Base-by-base conservation (phyloP, 2,113 vertebrate genomes). In the Pangasianodon gigas region DNA sequence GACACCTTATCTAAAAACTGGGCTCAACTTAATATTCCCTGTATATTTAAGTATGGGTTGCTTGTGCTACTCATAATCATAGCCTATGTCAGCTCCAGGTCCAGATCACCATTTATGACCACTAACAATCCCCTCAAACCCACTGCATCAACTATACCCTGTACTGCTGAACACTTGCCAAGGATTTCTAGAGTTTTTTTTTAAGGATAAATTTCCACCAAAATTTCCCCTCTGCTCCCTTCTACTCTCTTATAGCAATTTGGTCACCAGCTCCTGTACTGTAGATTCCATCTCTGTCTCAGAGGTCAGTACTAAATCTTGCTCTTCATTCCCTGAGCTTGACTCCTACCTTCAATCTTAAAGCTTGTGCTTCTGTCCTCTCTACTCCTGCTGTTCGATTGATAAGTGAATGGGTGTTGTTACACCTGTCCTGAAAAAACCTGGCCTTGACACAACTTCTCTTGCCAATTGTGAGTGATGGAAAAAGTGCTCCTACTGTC, bases 401-500 rank as follows among this genome's bases (percentile, higher is more conserved):
- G 83, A 85, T 65, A 65, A 46, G 41, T 46, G 58, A 9, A 29
- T 14, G 58, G 24, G 37, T 65, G 83, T n/a, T 65, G 83, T 48
- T 85, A 65, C 58, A 85, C 83, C 83, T 29, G n/a, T 82, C 52
- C 52, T 37, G 51, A 56, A 82, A 18, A 82, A 56, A 82, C 11
- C 80, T 83, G 81, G 52, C 52, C 52, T 41, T 58, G n/a, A 41
- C 52, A 37, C 80, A 83, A 58, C 81, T 83, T 19, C 52, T 83
- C 81, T 37, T 83, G 81, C 81, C 81, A 58, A 82, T 21, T 21
- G 16, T 37, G 81, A 83, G 52, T 41, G 52, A 83, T 83, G 52
- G 48, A 41, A 83, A 58, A 83, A 58, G 81, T 58, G 58, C 24
- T 29, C 58, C 24, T 65, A n/a, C 44, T 46, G 83, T 46, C 83